A percentile compares a stretch with the other conserved stretches of the same genome.
Evolutionary conservation across 2,888 invertebrate genomes (phyloP).

Genomic region (Mythimna pallens): DNA sequence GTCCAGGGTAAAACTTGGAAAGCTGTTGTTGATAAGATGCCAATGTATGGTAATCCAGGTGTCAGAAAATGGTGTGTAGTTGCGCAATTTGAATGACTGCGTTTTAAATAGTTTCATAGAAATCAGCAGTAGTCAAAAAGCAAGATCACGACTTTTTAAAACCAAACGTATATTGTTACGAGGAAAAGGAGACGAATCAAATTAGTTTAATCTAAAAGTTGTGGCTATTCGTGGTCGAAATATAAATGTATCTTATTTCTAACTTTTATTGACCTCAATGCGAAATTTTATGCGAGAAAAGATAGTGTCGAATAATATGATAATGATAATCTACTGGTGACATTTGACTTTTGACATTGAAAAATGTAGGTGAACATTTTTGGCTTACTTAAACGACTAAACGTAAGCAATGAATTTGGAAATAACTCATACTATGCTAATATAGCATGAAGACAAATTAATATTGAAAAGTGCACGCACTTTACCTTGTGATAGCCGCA

Average conservation of each 20-base stretch:
- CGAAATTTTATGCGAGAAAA: slow-evolving; percentile 34
- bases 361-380: slow-evolving; percentile 33
- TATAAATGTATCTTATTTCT: not conserved
- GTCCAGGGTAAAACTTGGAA: slow-evolving; percentile 65
- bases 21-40: slow-evolving; percentile 49
- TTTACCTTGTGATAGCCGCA: not conserved
- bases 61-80: slow-evolving; percentile 23
- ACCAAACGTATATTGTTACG: not conserved
- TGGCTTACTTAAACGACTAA: slow-evolving; percentile 9
- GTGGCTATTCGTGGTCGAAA: not conserved
- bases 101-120: slow-evolving; percentile 14
- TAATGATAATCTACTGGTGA: slow-evolving; percentile 19
- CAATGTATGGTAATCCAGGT: slow-evolving; percentile 45
- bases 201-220: not conserved
- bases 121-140: not conserved
- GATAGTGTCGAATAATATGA: slow-evolving; percentile 6
- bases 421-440: slow-evolving; percentile 1
- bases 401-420: not conserved
- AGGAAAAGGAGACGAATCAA: not conserved
- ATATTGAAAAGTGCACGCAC: slow-evolving; percentile 14
- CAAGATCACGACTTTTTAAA: not conserved
- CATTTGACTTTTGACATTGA: slow-evolving; percentile 43
- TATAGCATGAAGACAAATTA: slow-evolving; percentile 11
- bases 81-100: slow-evolving; percentile 28
- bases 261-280: slow-evolving; percentile 11